Evolutionary conservation across 2,113 vertebrate species (phyloP), one percentile per base, ranked within the genome.

Genomic region (Pandion haliaetus): DNA sequence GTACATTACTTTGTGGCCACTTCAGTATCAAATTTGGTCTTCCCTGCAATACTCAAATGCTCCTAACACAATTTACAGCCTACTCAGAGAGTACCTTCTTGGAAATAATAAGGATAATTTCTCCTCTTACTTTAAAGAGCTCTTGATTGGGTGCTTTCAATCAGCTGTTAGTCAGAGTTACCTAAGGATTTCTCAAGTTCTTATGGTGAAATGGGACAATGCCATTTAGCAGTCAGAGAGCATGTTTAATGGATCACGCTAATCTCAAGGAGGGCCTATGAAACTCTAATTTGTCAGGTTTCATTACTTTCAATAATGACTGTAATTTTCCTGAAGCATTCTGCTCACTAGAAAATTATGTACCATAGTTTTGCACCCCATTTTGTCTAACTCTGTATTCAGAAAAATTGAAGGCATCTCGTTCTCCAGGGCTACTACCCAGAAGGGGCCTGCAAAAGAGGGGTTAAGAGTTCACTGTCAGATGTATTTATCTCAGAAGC

Each of bases 301-400:
- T 97, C 97, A 97, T 98, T 97, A 97, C 96, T 96, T 97, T 95
- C 70, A 79, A 91, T 95, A 79, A 88, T 86, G 85, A 93, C 89
- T 81, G 59, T 92, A 93, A 95, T 94, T 95, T 94, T 94, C 89
- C 83, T 95, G 91, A 73, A 91, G 96, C 80, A n/a, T 94, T 97
- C 88, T 80, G 82, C 88, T 97, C 94, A 82, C 93, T 93, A 72
- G 85, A 90, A 95, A 97, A 96, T 87, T 83, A 90, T 10, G 85
- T 90, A 74, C 84, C 85, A 26, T 52, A 86, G 73, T 74, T 85
- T 91, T 92, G 95, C 74, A 95, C 90, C 77, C 90, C 86, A 86
- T 81, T 92, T 66, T 81, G 59, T 92, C 89, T 90, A 90, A 95
- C 45, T 80, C 70, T 80, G 40, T 58, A 36, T 82, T 90, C 61